Evolutionary conservation across 2,888 invertebrate genomes (phyloP).

Genomic region (Drosophila gaucha): DNA sequence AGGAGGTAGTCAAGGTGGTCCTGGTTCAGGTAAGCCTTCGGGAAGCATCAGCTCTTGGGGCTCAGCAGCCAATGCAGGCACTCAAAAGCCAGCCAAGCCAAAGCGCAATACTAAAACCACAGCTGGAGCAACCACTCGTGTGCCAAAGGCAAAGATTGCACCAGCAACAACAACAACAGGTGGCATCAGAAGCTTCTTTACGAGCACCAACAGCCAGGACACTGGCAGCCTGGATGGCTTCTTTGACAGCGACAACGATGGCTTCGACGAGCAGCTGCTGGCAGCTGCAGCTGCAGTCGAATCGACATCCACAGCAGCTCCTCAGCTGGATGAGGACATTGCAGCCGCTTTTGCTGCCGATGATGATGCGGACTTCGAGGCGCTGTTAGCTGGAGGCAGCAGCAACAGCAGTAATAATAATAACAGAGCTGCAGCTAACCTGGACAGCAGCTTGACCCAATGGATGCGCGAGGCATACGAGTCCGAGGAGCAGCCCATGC

Average conservation of each 20-base stretch:
- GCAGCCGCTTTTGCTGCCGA: slow-evolving; percentile 75
- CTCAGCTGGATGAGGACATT: slow-evolving; percentile 58
- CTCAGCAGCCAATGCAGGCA: background rate
- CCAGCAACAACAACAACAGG: slow-evolving; percentile 8
- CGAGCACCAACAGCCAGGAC: slow-evolving; percentile 20
- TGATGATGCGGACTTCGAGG: slow-evolving; percentile 70
- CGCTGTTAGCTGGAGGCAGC: slow-evolving; percentile 33
- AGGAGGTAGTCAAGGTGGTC: background rate
- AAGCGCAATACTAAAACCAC: slow-evolving; percentile 4
- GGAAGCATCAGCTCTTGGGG: slow-evolving; percentile 3
- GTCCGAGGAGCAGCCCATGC: slow-evolving; percentile 52
- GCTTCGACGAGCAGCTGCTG: slow-evolving; percentile 75
- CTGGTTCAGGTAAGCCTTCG: background rate
- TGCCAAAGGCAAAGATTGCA: slow-evolving; percentile 15
- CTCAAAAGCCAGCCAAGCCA: slow-evolving; percentile 11
- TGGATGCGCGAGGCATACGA: slow-evolving; percentile 49
- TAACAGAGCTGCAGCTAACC: background rate
- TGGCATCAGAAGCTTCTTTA: slow-evolving; percentile 64
- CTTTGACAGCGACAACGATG: slow-evolving; percentile 79
- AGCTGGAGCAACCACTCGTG: background rate
- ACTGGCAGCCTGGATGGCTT: slow-evolving; percentile 59
- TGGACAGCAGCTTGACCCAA: slow-evolving; percentile 47
- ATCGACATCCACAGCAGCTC: background rate
- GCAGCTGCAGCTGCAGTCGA: slow-evolving; percentile 52
- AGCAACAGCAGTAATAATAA: background rate